Evolutionary conservation across 2,888 invertebrate genomes (phyloP).

Genomic region (Drosophila villosipedis): DNA sequence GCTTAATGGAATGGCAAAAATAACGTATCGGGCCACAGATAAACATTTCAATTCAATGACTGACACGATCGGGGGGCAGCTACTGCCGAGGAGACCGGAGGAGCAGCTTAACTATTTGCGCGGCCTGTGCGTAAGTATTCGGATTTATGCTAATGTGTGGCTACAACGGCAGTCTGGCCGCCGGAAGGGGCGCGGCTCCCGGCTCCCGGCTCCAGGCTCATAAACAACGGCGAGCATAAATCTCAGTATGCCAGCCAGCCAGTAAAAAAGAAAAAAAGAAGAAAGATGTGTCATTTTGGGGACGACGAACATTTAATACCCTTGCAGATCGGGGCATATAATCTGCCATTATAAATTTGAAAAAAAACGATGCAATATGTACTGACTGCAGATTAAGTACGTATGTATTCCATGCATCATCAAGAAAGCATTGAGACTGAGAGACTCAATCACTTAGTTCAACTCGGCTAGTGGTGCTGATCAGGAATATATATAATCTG

Average conservation of each 20-base stretch:
- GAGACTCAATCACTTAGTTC: neutral
- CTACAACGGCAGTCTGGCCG: neutral
- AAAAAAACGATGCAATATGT: neutral
- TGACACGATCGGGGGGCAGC: slow-evolving; percentile 20
- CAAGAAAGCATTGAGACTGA: neutral
- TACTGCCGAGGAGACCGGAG: neutral
- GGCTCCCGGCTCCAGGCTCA: slow-evolving; percentile 21
- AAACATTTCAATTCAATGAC: slow-evolving; percentile 31
- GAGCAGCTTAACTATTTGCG: slow-evolving; percentile 26
- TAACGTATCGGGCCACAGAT: slow-evolving; percentile 11
- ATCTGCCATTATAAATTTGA: neutral
- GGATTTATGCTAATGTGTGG: slow-evolving; percentile 58
- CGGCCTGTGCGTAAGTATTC: slow-evolving; percentile 24
- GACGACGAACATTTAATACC: neutral
- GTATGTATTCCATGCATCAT: neutral
- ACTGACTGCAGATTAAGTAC: neutral
- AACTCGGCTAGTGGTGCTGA: neutral
- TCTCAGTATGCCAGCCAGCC: slow-evolving; percentile 47
- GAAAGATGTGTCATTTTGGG: too few relatives aligned
- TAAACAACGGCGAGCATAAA: slow-evolving; percentile 68
- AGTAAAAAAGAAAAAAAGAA: neutral
- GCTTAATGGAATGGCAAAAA: slow-evolving; percentile 61
- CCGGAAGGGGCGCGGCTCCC: neutral
- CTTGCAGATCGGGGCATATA: neutral
- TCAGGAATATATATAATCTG: neutral